Percentiles rank a stretch among this genome's conserved stretches.
These are phyloP conservation scores for Pocillopora verrucosa DNA, from an alignment of 64 coral and sea anemone species.

Conservation along the genomic window DNA sequence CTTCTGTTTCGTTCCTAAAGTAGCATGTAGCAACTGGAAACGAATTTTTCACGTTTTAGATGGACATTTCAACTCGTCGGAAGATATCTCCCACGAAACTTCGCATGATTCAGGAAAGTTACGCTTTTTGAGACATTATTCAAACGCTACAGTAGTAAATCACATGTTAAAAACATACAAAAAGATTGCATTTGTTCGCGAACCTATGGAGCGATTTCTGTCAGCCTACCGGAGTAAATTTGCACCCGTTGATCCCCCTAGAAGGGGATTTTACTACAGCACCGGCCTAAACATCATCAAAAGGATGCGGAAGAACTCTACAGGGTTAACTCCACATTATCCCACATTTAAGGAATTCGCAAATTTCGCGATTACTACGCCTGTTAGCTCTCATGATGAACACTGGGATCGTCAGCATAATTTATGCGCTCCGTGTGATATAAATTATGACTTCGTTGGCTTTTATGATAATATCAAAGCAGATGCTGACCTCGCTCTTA, in stretches of 20 bases:
- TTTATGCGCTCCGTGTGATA: conserved; percentile 17
- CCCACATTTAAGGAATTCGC: conserved; percentile 9
- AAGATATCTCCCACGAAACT: not conserved
- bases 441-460: conserved; percentile 46
- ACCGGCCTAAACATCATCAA: not conserved
- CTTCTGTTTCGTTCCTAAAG: too few species aligned
- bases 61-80: not conserved
- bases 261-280: not conserved
- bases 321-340: not conserved
- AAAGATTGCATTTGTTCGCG: conserved; percentile 80
- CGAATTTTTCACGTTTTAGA: conserved; percentile 18
- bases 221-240: conserved; percentile 71
- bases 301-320: not conserved
- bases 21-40: conserved; percentile 15
- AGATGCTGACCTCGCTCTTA: not conserved
- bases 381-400: too few species aligned
- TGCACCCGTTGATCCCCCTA: too few species aligned
- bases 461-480: conserved; percentile 20
- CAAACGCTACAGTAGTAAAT: not conserved
- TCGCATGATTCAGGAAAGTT: not conserved
- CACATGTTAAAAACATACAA: conserved; percentile 57
- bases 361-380: not conserved
- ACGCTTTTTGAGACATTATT: not conserved
- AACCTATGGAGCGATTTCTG: conserved; percentile 48
- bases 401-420: not conserved